These are phyloP conservation scores for roundworm (Caenorhabditis elegans) DNA, from an alignment of 1,140 invertebrate genomes.

Conservation along the genomic window DNA sequence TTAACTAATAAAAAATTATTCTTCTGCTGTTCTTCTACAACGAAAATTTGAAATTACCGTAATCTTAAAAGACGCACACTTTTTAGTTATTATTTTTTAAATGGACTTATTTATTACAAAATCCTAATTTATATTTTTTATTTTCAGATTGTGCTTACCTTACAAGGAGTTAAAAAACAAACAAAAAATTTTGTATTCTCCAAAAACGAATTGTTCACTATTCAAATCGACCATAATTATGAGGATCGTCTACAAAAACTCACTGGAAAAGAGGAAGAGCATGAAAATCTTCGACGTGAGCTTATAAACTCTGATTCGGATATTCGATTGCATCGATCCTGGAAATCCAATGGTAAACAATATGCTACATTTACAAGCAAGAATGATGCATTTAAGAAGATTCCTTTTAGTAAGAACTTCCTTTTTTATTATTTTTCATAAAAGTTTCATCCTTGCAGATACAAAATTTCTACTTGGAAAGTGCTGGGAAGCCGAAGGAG, in stretches of 20 bases:
- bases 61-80: too few species aligned
- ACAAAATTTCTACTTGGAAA: background rate
- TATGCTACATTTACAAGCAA: background rate
- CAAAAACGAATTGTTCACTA: background rate
- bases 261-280: background rate
- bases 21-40: too few species aligned
- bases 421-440: background rate
- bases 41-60: too few species aligned
- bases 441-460: too few species aligned
- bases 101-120: too few species aligned
- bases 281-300: background rate
- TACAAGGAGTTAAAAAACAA: background rate
- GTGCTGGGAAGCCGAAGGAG: background rate
- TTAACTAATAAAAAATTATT: too few species aligned
- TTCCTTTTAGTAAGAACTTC: background rate
- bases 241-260: background rate
- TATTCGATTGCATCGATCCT: background rate
- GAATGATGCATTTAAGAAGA: background rate
- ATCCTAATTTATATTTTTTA: too few species aligned
- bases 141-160: background rate
- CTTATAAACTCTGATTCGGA: background rate
- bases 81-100: too few species aligned
- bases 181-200: background rate
- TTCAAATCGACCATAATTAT: background rate
- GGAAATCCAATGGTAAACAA: background rate